These are phyloP conservation scores for Nerophis lumbriciformis DNA, from an alignment of 2,113 vertebrate genomes.

Conservation along the genomic window DNA sequence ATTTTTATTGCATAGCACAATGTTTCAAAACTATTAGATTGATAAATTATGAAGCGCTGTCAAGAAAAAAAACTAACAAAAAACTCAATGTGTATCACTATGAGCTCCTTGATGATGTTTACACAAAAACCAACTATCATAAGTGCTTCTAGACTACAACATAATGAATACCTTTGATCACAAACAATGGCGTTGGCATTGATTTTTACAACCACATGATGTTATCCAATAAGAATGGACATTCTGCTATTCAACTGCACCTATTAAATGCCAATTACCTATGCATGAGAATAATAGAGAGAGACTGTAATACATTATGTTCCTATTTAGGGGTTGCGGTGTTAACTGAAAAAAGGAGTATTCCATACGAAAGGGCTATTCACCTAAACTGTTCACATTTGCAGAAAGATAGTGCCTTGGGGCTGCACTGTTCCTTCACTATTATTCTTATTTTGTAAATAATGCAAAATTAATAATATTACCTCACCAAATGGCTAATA, in stretches of 20 bases:
- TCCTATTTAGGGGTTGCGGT: background rate
- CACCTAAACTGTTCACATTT: too few relatives aligned
- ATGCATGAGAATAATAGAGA: background rate
- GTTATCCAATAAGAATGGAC: conserved; percentile 20
- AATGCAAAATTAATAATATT: too few relatives aligned
- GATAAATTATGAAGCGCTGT: background rate
- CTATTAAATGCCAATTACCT: conserved; percentile 1
- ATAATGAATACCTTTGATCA: conserved; percentile 46
- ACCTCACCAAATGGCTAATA: too few relatives aligned
- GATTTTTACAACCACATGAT: conserved; percentile 35
- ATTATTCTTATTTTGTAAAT: too few relatives aligned
- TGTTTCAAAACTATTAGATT: conserved; percentile 5
- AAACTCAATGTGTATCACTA: background rate
- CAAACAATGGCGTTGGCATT: conserved; percentile 30
- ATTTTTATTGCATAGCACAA: conserved; percentile 2
- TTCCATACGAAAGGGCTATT: too few relatives aligned
- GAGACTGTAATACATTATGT: conserved; percentile 14
- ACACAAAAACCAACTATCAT: conserved; percentile 17
- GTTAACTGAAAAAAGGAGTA: too few relatives aligned
- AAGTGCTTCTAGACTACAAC: conserved; percentile 15
- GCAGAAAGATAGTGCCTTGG: too few relatives aligned
- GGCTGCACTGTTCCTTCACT: too few relatives aligned
- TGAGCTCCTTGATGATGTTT: background rate
- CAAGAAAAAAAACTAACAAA: background rate
- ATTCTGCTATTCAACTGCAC: conserved; percentile 20